Evolutionary conservation across 2,113 vertebrate genomes (phyloP), one percentile per base, ranked within the genome.

Genomic region (Pelodiscus sinensis): DNA sequence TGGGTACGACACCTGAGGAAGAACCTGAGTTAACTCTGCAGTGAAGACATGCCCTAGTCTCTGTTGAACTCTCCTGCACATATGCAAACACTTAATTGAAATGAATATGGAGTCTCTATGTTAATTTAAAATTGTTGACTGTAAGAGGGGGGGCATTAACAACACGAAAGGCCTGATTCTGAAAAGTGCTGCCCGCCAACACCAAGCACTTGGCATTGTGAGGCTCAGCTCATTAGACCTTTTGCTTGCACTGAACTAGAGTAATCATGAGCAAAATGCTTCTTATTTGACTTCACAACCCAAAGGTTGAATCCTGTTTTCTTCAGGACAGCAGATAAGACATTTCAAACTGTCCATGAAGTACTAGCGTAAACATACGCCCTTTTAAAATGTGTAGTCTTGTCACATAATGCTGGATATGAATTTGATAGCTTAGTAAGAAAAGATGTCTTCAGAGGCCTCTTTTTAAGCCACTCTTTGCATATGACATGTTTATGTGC

Each of bases 171-270:
- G 73, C 21, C 38, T 50, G 22, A 77, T 77, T 22, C 22, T 25
- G 24, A 82, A 56, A 7, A 7, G 2, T 51, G 8, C 52, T 54
- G 71, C 12, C 52, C 54, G 2, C 21, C 68, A 65, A 10, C 5
- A 38, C 68, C 38, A 44, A 57, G 71, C 57, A 60, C 73, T 57
- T 65, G 31, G 1, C 83, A 51, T 9, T 56, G 11, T 1, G 58
- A 52, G 9, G 3, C 71, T 12, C 0, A 2, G 62, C 8, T 78
- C 19, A 44, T 0, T 0, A 35, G 54, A 7, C n/a, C n/a, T 0
- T 0, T 3, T 9, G 31, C 0, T 0, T 13, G 4, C n/a, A 78
- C 89, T 52, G 57, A 88, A 54, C 62, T 14, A 18, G 50, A 85
- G 9, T 52, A 57, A 44, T 52, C 54, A 44, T 71, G 80, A 19